phyloP scores from a whole-genome alignment of 2,113 vertebrate species.

The Coracopsis vasa region DNA sequence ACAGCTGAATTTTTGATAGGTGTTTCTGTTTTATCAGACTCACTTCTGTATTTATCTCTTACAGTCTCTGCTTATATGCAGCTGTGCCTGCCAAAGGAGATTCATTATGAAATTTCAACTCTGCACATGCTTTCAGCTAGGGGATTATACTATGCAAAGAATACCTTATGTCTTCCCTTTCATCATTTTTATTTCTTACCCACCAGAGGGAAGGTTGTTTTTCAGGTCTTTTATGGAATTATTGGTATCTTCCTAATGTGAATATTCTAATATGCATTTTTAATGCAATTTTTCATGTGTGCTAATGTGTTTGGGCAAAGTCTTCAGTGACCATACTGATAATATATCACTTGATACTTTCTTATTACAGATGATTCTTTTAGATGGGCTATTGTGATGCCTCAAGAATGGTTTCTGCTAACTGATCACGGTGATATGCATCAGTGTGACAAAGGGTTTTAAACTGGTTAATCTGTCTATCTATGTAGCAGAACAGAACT shows the following conservation, averaged over 20 bases:
- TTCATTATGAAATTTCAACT: background rate
- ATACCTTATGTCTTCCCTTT: background rate
- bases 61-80: background rate
- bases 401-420: background rate
- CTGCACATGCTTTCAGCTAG: background rate
- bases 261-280: background rate
- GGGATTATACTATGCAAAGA: background rate
- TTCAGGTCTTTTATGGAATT: background rate
- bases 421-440: background rate
- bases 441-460: background rate
- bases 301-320: accelerated
- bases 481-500: background rate
- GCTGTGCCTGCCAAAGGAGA: background rate
- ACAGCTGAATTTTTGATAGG: background rate
- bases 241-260: background rate
- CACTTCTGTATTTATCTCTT: background rate
- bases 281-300: background rate
- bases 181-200: background rate
- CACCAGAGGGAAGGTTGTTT: background rate
- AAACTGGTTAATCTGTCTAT: background rate
- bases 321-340: background rate
- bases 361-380: background rate
- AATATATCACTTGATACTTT: background rate
- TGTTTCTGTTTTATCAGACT: background rate
- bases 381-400: background rate